Conservation (phyloP, 2,888 invertebrate species). For the Nineta flava region DNA sequence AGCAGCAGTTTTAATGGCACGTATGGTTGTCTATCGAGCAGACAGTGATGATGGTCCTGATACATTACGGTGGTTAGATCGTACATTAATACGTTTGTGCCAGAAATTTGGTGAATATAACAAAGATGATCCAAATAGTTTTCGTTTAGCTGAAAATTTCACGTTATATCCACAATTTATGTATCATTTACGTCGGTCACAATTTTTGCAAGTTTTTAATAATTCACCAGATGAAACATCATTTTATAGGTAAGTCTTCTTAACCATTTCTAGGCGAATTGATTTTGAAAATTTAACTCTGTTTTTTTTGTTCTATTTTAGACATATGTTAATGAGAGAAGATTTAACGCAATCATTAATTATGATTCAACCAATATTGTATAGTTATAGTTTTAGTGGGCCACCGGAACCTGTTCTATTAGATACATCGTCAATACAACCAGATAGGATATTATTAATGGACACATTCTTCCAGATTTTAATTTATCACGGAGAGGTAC, state of each 20-base stretch:
- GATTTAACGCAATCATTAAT: constrained; percentile 93
- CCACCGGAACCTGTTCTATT: constrained; percentile 94
- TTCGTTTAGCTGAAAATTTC: constrained; percentile 91
- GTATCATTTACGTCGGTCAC: constrained; percentile 96
- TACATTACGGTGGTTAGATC: constrained; percentile 94
- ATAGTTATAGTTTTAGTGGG: constrained; percentile 96
- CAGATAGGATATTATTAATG: constrained; percentile 95
- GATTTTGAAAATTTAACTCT: neutral
- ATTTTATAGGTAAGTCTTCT: constrained; percentile 61
- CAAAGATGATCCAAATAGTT: constrained; percentile 94
- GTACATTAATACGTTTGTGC: constrained; percentile 95
- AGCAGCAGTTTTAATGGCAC: constrained; percentile 91
- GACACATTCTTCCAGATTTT: constrained; percentile 99
- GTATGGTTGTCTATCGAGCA: constrained; percentile 91
- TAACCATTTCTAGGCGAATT: neutral
- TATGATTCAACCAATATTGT: constrained; percentile 99
- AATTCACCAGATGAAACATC: constrained; percentile 99
- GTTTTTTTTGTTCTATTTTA: constrained; percentile 21
- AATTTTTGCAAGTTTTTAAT: constrained; percentile 98
- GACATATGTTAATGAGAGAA: constrained; percentile 94
- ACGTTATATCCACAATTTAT: constrained; percentile 98
- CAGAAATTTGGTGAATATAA: constrained; percentile 98
- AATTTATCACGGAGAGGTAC: constrained; percentile 95
- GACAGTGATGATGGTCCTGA: constrained; percentile 93
- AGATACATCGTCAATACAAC: constrained; percentile 94